These are phyloP conservation scores for Portevinia maculata DNA, from an alignment of 2,888 invertebrate genomes.

Conservation along the genomic window DNA sequence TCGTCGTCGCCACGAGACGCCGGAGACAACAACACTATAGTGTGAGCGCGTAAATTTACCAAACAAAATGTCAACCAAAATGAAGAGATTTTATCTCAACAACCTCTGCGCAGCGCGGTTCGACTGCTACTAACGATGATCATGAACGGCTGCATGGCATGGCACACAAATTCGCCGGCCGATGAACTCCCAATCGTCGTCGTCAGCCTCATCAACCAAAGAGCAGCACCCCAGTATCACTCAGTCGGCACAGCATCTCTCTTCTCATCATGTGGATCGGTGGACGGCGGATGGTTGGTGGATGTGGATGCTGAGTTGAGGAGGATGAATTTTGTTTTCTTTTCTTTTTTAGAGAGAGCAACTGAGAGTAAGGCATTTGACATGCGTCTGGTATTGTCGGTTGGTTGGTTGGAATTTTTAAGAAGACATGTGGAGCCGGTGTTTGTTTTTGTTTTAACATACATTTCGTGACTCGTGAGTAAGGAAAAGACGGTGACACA, in stretches of 20 bases:
- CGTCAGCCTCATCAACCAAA: slow-evolving; percentile 36
- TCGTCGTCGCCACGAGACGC: slow-evolving; percentile 38
- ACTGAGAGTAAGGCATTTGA: slow-evolving; percentile 29
- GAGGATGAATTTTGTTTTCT: not conserved
- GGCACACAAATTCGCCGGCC: slow-evolving; percentile 70
- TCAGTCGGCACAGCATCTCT: slow-evolving; percentile 21
- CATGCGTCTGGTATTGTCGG: slow-evolving; percentile 68
- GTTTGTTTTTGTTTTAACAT: slow-evolving; percentile 42
- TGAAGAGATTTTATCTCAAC: slow-evolving; percentile 20
- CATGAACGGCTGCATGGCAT: slow-evolving; percentile 58
- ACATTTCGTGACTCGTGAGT: slow-evolving; percentile 8
- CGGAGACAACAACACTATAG: slow-evolving; percentile 32
- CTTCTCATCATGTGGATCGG: not conserved
- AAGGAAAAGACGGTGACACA: slow-evolving; percentile 18
- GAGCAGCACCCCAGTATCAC: slow-evolving; percentile 14
- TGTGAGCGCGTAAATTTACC: slow-evolving; percentile 38
- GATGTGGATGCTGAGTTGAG: not conserved
- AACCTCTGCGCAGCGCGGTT: slow-evolving; percentile 68
- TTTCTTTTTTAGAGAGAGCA: too few species aligned
- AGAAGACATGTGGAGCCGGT: slow-evolving; percentile 23
- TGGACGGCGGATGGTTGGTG: not conserved
- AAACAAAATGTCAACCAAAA: slow-evolving; percentile 42
- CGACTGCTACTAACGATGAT: slow-evolving; percentile 68
- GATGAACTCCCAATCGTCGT: slow-evolving; percentile 71
- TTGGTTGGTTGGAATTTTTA: slow-evolving; percentile 41